Percentiles rank a stretch among this genome's conserved stretches.
phyloP scores from a whole-genome alignment of 2,797 vertebrate species.

The Oryzias dopingdopingensis region DNA sequence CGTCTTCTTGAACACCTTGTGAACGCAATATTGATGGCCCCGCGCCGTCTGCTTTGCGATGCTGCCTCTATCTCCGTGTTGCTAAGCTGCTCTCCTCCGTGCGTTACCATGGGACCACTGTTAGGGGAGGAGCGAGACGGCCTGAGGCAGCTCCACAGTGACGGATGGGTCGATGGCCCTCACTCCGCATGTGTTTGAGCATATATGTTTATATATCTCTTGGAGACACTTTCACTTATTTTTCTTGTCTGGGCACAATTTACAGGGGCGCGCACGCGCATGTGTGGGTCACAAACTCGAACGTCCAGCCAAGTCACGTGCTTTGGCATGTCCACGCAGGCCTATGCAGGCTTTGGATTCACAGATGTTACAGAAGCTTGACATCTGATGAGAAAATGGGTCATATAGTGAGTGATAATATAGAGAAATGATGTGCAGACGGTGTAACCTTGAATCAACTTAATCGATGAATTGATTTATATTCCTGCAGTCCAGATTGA shows the following conservation, averaged over 20 bases:
- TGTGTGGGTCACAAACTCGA: too few relatives aligned
- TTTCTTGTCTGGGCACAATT: background rate
- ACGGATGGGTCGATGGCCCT: too few relatives aligned
- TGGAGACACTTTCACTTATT: too few relatives aligned
- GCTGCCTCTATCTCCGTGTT: constrained; percentile 60
- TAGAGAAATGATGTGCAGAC: background rate
- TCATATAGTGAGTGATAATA: background rate
- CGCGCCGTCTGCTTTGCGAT: constrained; percentile 42
- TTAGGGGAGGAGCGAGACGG: constrained; percentile 58
- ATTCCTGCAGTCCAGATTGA: too few relatives aligned
- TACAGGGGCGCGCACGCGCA: background rate
- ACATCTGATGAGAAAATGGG: background rate
- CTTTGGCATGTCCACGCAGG: background rate
- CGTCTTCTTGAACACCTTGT: constrained; percentile 9
- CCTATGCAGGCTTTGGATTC: background rate
- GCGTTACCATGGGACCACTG: constrained; percentile 75
- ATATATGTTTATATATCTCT: too few relatives aligned
- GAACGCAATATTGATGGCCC: constrained; percentile 30
- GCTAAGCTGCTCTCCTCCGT: constrained; percentile 73
- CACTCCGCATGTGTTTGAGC: background rate
- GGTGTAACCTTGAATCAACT: background rate
- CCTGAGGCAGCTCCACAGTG: constrained; percentile 23
- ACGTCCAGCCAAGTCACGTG: background rate
- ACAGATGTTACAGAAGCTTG: constrained; percentile 6
- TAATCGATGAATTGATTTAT: background rate